A percentile compares a stretch with the other conserved stretches of the same genome.
These are phyloP conservation scores for Pseudomyrmex sp. DNA, from an alignment of 1,140 invertebrate species.

Conservation along the genomic window DNA sequence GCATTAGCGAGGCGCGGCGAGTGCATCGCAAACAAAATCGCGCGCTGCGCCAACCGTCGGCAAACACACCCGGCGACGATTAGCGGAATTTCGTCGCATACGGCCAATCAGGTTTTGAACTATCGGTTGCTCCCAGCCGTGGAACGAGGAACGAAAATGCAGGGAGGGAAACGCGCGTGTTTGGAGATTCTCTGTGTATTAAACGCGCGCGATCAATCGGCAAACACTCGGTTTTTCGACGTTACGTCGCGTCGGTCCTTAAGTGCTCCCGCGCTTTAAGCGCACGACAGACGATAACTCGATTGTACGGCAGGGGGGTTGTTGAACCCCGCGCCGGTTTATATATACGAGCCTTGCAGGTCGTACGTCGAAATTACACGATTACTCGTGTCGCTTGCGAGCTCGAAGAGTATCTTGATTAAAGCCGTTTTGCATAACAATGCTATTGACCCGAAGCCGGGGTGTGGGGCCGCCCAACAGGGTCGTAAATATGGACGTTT, in stretches of 20 bases:
- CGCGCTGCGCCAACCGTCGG: not conserved
- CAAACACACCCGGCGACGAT: slow-evolving; percentile 24
- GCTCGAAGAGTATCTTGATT: slow-evolving; percentile 69
- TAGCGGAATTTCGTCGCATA: not conserved
- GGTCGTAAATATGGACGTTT: slow-evolving; percentile 72
- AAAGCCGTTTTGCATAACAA: slow-evolving; percentile 77
- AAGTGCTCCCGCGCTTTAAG: slow-evolving; percentile 10
- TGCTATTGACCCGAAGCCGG: slow-evolving; percentile 61
- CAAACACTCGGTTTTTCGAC: not conserved
- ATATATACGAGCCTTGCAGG: not conserved
- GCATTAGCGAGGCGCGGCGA: slow-evolving; percentile 19
- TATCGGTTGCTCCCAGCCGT: not conserved
- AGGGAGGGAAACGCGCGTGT: not conserved
- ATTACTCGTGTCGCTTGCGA: slow-evolving; percentile 56
- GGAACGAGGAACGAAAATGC: slow-evolving; percentile 2
- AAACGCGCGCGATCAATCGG: not conserved
- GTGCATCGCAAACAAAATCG: slow-evolving; percentile 18
- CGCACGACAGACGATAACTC: slow-evolving; percentile 26
- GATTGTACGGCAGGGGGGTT: not conserved
- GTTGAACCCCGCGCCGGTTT: not conserved
- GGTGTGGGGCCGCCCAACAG: not conserved
- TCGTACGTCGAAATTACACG: slow-evolving; percentile 45
- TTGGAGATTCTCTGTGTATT: not conserved
- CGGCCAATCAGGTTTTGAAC: not conserved
- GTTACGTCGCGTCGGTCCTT: not conserved